Evolutionary conservation across 1,140 invertebrate genomes (phyloP), one percentile per base, ranked within the genome.

Genomic region (Saxidomus purpurata): DNA sequence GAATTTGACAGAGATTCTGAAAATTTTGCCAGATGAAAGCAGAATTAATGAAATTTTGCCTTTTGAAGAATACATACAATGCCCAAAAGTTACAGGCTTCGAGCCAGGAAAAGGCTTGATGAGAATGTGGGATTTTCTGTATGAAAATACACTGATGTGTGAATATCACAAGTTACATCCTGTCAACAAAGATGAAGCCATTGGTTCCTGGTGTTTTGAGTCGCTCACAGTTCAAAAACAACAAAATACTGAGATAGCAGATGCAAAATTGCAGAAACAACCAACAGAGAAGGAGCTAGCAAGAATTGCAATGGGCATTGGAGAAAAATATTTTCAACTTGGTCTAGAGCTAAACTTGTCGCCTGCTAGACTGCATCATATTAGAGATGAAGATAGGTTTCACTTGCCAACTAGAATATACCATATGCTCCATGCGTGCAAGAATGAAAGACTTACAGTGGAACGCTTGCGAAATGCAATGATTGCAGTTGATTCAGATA

Each of bases 51-150:
- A 55, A 25, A 28, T 71, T 6, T 28, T 55, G 49, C 63, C 63
- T 34, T 85, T 85, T 49, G 83, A 85, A 17, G 83, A 85, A 55
- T 74, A 36, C 49, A 85, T 85, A 28, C 83, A 85, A 40, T 85
- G 83, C 40, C 25, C 25, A 1, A 6, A 40, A 13, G 22, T 83
- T 11, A 19, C n/a, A 3, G 15, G 15, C 15, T 85, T 71, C 36
- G 22, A 74, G 63, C 28, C 63, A 22, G 49, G 40, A 22, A 55
- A 36, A 74, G 67, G 67, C 19, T 13, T 85, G 9, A 17, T 85
- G 25, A 71, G 69, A 74, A 36, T 85, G 83, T 74, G 67, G 25
- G 63, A 71, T 17, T 85, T 85, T 55, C 22, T 85, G 25, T 76
- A 52, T 59, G 22, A 85, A 0, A 34, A 74, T 71, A 22, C 3